Evolutionary conservation across 2,888 invertebrate species (phyloP).

Genomic region (Coronaproctus castanopsis): DNA sequence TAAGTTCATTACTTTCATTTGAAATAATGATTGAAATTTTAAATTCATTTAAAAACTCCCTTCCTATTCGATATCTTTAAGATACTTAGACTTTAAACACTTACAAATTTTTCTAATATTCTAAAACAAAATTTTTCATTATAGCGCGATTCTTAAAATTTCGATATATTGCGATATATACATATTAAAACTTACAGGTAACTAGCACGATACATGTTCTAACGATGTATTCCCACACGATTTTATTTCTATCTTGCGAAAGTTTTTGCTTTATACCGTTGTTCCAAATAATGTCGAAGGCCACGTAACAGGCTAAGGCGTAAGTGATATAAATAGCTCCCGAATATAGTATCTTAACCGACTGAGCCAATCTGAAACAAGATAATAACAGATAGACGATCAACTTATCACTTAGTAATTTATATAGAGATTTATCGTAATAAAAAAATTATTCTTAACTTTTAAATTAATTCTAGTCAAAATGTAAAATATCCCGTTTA

Average conservation of each 20-base stretch:
- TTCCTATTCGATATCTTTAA: no score
- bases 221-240: constrained; percentile 55
- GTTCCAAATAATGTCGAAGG: constrained; percentile 81
- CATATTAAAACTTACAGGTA: constrained; percentile 53
- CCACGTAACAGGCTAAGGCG: constrained; percentile 85
- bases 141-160: no score
- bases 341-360: constrained; percentile 50
- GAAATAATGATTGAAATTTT: no score
- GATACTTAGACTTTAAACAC: no score
- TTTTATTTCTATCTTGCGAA: constrained; percentile 36
- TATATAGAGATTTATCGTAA: no score
- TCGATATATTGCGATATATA: no score
- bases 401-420: not conserved
- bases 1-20: no score
- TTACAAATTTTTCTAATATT: no score
- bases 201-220: constrained; percentile 54
- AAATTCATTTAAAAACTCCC: no score
- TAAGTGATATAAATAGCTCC: constrained; percentile 78
- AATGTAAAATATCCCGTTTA: not conserved
- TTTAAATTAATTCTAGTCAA: no score
- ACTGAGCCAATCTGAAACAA: constrained; percentile 39
- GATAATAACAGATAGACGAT: not conserved
- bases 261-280: constrained; percentile 42
- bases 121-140: no score
- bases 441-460: no score